These are phyloP conservation scores for Troilus luridus DNA, from an alignment of 2,888 invertebrate species.

Conservation along the genomic window DNA sequence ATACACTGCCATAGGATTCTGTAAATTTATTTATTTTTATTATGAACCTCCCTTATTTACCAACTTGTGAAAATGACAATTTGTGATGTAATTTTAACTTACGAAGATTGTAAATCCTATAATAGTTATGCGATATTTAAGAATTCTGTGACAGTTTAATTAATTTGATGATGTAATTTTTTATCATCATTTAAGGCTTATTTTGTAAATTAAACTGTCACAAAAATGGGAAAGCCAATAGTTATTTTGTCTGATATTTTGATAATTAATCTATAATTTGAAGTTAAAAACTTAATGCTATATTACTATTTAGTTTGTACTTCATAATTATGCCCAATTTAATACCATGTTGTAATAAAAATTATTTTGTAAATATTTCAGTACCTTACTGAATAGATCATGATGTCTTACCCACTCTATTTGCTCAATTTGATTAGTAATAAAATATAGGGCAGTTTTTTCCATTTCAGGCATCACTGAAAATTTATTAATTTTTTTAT, in stretches of 20 bases:
- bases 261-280: background rate
- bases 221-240: background rate
- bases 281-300: background rate
- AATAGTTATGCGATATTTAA: background rate
- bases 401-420: background rate
- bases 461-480: background rate
- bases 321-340: background rate
- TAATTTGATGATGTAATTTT: background rate
- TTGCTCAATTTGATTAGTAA: slow-evolving; percentile 41
- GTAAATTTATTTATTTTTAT: slow-evolving; percentile 11
- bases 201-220: background rate
- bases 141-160: background rate
- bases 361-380: slow-evolving; percentile 20
- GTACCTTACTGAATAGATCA: background rate
- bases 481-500: background rate
- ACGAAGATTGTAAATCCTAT: background rate
- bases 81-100: background rate
- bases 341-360: background rate
- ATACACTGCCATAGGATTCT: slow-evolving; percentile 24
- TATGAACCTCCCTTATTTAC: background rate
- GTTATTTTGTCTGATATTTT: background rate
- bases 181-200: background rate
- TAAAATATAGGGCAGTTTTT: slow-evolving; percentile 33
- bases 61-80: background rate
- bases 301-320: background rate